Percentiles rank a stretch among this genome's conserved stretches.
Evolutionary conservation across 2,888 invertebrate species (phyloP).

Genomic region (Drosophila bunnanda): DNA sequence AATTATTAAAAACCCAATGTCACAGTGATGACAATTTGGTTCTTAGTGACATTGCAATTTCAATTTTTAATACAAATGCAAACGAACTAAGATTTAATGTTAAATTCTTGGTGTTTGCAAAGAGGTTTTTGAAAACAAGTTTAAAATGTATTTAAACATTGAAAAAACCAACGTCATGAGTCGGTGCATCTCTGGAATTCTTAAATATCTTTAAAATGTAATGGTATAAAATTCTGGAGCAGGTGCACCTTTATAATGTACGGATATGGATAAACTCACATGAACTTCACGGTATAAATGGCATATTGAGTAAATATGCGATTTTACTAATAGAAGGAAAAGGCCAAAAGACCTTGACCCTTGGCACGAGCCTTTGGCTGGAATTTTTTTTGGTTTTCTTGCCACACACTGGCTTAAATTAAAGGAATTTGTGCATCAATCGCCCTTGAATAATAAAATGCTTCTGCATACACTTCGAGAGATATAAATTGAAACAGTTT

Average conservation of each 20-base stretch:
- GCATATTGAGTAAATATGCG: not conserved
- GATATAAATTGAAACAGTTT: not conserved
- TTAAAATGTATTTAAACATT: not conserved
- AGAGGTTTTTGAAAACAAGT: not conserved
- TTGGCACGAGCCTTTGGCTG: not conserved
- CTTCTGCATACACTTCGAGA: not conserved
- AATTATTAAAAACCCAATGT: not conserved
- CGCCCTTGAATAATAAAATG: accelerated
- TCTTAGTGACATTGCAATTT: not conserved
- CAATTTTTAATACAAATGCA: not conserved
- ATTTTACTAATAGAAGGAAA: not conserved
- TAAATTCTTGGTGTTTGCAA: not conserved
- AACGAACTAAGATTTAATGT: not conserved
- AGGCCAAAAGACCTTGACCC: not conserved
- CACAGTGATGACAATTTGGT: not conserved
- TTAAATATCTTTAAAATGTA: not conserved
- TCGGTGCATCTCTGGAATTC: not conserved
- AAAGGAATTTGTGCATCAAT: not conserved
- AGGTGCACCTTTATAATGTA: not conserved
- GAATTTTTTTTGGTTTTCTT: not conserved
- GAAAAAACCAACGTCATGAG: not conserved
- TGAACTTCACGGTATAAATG: not conserved
- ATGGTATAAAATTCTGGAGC: not conserved
- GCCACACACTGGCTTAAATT: not conserved
- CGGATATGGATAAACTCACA: not conserved